A percentile compares a stretch with the other conserved stretches of the same genome.
Evolutionary conservation across 2,888 invertebrate species (phyloP).

Genomic region (Xylota sylvarum): DNA sequence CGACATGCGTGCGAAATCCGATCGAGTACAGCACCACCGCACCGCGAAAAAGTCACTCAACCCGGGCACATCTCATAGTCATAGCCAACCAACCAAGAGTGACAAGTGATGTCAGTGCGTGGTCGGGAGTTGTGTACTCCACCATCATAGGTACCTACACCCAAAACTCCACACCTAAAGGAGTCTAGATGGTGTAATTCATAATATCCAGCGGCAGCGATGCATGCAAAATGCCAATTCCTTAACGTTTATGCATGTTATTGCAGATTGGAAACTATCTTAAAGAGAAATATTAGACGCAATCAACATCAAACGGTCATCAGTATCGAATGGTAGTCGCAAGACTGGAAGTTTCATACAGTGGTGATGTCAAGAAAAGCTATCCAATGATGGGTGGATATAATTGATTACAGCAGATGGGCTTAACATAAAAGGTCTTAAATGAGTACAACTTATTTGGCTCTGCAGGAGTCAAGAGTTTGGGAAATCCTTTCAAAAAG

Average conservation of each 20-base stretch:
- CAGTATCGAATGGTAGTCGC: constrained; percentile 55
- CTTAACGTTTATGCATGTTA: constrained; percentile 44
- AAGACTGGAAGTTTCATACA: constrained; percentile 18
- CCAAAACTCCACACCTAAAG: constrained; percentile 65
- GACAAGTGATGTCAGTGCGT: constrained; percentile 73
- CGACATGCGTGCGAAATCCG: constrained; percentile 68
- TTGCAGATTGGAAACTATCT: constrained; percentile 68
- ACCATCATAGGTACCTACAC: constrained; percentile 34
- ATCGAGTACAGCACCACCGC: constrained; percentile 33
- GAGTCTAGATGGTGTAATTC: constrained; percentile 38
- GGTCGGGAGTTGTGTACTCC: constrained; percentile 53
- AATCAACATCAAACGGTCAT: constrained; percentile 66
- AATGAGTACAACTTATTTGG: too few relatives aligned
- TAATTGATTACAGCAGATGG: too few relatives aligned
- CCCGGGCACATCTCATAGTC: constrained; percentile 11
- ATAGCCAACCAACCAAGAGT: constrained; percentile 13
- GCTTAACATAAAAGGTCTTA: too few relatives aligned
- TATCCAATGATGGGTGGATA: too few relatives aligned
- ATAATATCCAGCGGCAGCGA: constrained; percentile 8
- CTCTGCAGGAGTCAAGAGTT: too few relatives aligned
- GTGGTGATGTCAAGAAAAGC: constrained; percentile 19
- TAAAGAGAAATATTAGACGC: constrained; percentile 67
- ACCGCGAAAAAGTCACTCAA: constrained; percentile 43
- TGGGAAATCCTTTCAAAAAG: too few relatives aligned
- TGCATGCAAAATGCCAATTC: constrained; percentile 43